phyloP scores from a whole-genome alignment of 2,888 invertebrate species.

The Conchocele bisecta region DNA sequence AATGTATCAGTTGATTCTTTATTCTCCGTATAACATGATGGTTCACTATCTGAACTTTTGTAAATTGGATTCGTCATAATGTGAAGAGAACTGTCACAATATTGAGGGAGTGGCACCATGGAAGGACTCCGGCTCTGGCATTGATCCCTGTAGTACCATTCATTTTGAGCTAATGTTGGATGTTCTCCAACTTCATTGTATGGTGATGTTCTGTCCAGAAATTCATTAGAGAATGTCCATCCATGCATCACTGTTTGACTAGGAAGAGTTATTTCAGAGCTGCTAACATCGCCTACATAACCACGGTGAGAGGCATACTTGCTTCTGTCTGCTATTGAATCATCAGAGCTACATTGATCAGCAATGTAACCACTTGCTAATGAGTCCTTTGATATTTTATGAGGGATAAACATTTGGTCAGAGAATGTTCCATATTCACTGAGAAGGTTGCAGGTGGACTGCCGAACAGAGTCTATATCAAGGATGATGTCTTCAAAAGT shows the following conservation, averaged over 20 bases:
- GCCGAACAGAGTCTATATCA: neutral
- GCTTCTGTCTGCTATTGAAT: neutral
- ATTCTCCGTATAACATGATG: neutral
- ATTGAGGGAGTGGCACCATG: neutral
- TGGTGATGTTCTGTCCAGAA: neutral
- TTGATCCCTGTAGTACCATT: too few relatives aligned
- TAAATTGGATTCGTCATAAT: neutral
- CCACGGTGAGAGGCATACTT: neutral
- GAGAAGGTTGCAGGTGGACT: neutral
- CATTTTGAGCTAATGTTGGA: too few relatives aligned
- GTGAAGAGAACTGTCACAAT: too few relatives aligned
- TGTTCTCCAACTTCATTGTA: neutral
- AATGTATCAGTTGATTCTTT: neutral
- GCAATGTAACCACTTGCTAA: slow-evolving; percentile 18
- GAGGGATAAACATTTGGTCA: neutral
- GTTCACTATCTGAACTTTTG: neutral
- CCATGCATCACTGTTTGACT: too few relatives aligned
- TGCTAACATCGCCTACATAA: slow-evolving; percentile 2
- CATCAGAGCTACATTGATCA: slow-evolving; percentile 4
- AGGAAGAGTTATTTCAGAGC: neutral
- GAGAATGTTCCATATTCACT: neutral
- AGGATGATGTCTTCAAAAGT: neutral
- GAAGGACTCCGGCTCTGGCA: too few relatives aligned
- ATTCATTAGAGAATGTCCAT: neutral
- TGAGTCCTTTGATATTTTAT: neutral